These are phyloP conservation scores for Eueremaeus valkanovi DNA, from an alignment of 2,888 invertebrate species.

Conservation along the genomic window DNA sequence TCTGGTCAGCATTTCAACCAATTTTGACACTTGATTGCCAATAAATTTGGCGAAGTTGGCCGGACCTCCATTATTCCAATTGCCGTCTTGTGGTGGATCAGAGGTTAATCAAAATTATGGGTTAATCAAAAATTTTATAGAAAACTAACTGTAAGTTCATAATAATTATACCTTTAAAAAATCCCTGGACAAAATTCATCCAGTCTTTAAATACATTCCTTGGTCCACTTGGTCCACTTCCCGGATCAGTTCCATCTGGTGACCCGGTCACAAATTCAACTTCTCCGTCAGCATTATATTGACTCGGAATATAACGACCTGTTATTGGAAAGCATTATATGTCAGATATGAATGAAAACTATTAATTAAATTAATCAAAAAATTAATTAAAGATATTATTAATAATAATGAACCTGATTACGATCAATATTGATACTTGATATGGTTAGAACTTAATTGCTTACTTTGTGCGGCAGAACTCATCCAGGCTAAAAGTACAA, in stretches of 20 bases:
- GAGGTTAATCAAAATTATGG: neutral
- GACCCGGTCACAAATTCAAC: neutral
- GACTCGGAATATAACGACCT: neutral
- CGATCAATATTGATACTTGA: no score
- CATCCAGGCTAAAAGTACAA: no score
- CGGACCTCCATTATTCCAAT: constrained; percentile 20
- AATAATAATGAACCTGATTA: no score
- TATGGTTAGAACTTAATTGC: no score
- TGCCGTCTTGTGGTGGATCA: neutral
- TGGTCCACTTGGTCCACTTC: neutral
- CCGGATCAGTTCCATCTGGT: neutral
- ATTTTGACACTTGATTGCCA: constrained; percentile 17
- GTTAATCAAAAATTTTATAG: neutral
- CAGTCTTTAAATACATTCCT: constrained; percentile 13
- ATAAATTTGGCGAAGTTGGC: neutral
- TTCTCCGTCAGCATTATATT: neutral
- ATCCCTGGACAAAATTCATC: constrained; percentile 3
- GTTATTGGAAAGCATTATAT: no score
- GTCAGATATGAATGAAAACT: no score
- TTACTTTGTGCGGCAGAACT: no score
- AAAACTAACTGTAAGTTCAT: neutral
- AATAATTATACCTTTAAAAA: neutral
- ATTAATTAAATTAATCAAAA: neutral
- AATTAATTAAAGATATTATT: neutral
- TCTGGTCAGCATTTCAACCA: constrained; percentile 21